Evolutionary conservation across 2,888 invertebrate species (phyloP).

Genomic region (Ormyrus nitidulus): DNA sequence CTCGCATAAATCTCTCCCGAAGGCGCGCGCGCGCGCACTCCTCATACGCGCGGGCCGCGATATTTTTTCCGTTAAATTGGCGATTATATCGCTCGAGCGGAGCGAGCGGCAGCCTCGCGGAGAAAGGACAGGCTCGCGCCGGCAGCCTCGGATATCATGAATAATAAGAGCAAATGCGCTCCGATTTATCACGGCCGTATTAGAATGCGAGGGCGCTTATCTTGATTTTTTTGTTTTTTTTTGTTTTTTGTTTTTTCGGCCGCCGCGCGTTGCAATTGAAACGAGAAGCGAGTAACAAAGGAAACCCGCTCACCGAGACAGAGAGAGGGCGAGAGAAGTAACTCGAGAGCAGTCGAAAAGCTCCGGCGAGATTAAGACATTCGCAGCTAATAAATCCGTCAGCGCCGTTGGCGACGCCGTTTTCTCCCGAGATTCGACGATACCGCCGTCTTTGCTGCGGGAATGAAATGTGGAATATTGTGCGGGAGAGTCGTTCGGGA

Average conservation of each 20-base stretch:
- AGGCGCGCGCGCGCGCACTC: not conserved
- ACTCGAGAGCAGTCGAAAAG: not conserved
- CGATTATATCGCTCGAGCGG: slow-evolving; percentile 39
- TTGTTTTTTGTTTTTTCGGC: not conserved
- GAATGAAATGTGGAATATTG: too few relatives aligned
- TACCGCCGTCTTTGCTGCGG: too few relatives aligned
- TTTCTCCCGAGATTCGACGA: too few relatives aligned
- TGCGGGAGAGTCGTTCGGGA: not conserved
- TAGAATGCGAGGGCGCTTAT: slow-evolving; percentile 40
- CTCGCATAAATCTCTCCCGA: slow-evolving; percentile 32
- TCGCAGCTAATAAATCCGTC: slow-evolving; percentile 45
- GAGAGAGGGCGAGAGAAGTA: not conserved
- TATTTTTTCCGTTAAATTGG: slow-evolving; percentile 50
- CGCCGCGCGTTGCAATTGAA: not conserved
- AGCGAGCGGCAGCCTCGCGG: not conserved
- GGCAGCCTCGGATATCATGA: slow-evolving; percentile 66
- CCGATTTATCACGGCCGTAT: slow-evolving; percentile 53
- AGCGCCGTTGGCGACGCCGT: slow-evolving; percentile 15
- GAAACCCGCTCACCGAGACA: not conserved
- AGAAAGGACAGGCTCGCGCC: slow-evolving; percentile 42
- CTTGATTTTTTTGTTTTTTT: slow-evolving; percentile 40
- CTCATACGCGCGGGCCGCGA: not conserved
- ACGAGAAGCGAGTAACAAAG: not conserved
- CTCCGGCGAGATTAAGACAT: slow-evolving; percentile 34
- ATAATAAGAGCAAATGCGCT: slow-evolving; percentile 68